Evolutionary conservation across 2,113 vertebrate species (phyloP).

Genomic region (Strix uralensis): DNA sequence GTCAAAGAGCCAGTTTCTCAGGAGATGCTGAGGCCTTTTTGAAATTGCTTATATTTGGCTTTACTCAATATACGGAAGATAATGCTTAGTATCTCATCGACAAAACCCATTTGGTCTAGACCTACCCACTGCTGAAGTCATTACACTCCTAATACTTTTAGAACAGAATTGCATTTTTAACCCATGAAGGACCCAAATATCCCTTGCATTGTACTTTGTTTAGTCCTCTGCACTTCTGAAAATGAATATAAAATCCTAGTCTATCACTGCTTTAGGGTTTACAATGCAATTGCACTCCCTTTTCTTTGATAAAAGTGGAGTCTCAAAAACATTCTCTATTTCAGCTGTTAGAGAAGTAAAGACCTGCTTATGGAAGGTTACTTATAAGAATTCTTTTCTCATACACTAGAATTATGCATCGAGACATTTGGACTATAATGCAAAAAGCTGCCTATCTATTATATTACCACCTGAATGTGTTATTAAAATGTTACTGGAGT

Average conservation of each 20-base stretch:
- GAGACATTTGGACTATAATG: constrained; percentile 53
- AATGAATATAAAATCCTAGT: background rate
- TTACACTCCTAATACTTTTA: background rate
- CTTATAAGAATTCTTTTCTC: background rate
- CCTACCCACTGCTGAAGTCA: background rate
- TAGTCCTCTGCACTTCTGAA: background rate
- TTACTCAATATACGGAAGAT: background rate
- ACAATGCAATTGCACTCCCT: background rate
- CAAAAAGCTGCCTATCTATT: constrained; percentile 49
- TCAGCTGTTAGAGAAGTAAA: constrained; percentile 49
- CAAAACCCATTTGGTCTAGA: background rate
- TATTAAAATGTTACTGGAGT: constrained; percentile 70
- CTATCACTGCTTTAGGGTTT: background rate
- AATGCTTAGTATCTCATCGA: background rate
- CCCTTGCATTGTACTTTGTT: background rate
- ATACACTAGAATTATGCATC: constrained; percentile 47
- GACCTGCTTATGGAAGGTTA: constrained; percentile 45
- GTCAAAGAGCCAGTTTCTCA: background rate
- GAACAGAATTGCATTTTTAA: background rate
- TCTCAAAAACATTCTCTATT: background rate
- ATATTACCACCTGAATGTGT: constrained; percentile 44
- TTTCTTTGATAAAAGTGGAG: background rate
- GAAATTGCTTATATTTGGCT: background rate
- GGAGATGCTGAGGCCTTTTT: background rate
- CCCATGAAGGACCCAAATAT: background rate